These are phyloP conservation scores for Struthidea cinerea DNA, from an alignment of 2,113 vertebrate species.

Conservation along the genomic window DNA sequence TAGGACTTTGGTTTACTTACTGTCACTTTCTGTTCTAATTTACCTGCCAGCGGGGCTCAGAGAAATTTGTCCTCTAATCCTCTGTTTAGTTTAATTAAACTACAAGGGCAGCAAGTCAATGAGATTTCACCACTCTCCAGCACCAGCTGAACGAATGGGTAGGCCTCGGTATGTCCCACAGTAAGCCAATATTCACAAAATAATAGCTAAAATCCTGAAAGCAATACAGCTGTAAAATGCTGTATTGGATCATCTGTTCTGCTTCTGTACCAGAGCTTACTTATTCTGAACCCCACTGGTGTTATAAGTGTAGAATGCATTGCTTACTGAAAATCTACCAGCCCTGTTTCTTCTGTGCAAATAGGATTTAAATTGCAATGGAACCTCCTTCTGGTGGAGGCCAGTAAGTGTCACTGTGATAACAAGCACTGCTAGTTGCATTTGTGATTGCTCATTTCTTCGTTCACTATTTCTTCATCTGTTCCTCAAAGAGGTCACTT, in stretches of 20 bases:
- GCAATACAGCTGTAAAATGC: not conserved
- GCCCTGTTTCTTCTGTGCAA: not conserved
- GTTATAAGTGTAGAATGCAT: not conserved
- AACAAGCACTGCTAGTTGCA: not conserved
- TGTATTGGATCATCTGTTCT: not conserved
- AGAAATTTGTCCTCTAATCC: not conserved
- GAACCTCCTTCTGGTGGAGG: not conserved
- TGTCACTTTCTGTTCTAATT: not conserved
- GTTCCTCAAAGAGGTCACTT: not conserved
- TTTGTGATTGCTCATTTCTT: not conserved
- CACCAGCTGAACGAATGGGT: not conserved
- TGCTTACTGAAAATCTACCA: not conserved
- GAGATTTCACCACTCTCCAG: not conserved
- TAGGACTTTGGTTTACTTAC: not conserved
- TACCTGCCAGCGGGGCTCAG: not conserved
- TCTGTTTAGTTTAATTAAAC: not conserved
- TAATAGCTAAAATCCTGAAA: not conserved
- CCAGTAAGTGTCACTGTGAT: not conserved
- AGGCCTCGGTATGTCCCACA: not conserved
- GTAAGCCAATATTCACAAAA: not conserved
- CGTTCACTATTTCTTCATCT: not conserved
- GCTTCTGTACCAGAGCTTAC: not conserved
- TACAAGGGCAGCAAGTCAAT: not conserved
- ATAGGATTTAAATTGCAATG: not conserved
- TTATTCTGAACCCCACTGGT: not conserved